Percentiles rank a stretch among this genome's conserved stretches.
Evolutionary conservation across 2,888 invertebrate genomes (phyloP).

Genomic region (Frankliniella intonsa): DNA sequence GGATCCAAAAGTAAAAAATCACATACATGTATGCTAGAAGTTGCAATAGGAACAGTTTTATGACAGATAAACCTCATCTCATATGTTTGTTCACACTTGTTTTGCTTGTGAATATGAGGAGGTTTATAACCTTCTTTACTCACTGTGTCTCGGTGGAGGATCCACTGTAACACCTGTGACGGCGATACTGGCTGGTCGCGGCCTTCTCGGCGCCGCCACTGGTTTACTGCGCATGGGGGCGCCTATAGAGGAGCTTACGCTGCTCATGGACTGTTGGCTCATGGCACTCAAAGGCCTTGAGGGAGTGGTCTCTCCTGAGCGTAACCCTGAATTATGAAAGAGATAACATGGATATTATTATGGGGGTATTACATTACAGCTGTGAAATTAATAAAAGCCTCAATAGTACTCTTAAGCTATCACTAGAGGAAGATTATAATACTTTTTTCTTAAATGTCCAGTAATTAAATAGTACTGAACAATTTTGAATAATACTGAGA

Average conservation of each 20-base stretch:
- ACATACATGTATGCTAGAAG: neutral
- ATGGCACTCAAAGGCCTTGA: constrained; percentile 85
- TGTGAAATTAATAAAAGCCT: too few species aligned
- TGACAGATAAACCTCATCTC: too few species aligned
- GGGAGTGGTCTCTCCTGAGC: constrained; percentile 65
- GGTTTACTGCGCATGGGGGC: constrained; percentile 55
- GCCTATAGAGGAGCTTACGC: constrained; percentile 45
- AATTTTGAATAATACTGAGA: too few species aligned
- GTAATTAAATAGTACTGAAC: too few species aligned
- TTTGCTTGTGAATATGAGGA: too few species aligned
- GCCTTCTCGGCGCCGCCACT: constrained; percentile 61
- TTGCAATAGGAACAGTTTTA: neutral
- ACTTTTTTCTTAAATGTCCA: too few species aligned
- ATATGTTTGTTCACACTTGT: too few species aligned
- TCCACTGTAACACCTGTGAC: constrained; percentile 69
- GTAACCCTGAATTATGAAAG: constrained; percentile 37
- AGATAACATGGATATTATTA: neutral
- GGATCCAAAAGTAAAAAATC: neutral
- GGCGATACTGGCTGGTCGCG: constrained; percentile 76
- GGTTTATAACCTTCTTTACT: constrained; percentile 37
- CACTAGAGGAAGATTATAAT: too few species aligned
- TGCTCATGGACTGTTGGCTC: constrained; percentile 64
- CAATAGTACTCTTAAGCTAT: too few species aligned
- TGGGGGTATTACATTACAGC: too few species aligned
- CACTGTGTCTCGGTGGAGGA: constrained; percentile 48